Evolutionary conservation across 2,888 invertebrate genomes (phyloP), one percentile per base, ranked within the genome.

Genomic region (Pyrochroa serraticornis): DNA sequence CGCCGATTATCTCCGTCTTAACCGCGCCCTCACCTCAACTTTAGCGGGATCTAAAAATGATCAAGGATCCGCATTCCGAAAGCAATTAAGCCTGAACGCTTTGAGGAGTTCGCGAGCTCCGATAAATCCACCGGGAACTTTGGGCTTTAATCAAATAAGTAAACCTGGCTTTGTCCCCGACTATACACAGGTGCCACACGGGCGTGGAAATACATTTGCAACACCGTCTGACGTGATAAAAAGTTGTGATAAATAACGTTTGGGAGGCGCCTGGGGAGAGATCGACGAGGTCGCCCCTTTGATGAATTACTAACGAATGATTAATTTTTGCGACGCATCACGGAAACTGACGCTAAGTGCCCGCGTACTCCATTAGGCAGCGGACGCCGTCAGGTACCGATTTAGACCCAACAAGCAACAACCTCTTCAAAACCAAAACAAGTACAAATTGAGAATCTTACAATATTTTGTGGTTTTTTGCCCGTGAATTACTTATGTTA

Each of bases 131-230:
- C 58, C 44, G 53, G 47, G 62, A 68, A 69, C 65, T 69, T 69
- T 61, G 53, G 50, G 64, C 60, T 64, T 67, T 67, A 69, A 69
- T 69, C 67, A 66, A 69, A 67, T 66, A 67, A 68, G 66, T 64
- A 66, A n/a, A 66, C 63, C 60, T 54, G 58, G 67, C 65, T 67
- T 66, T 66, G 69, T 66, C 65, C 63, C 42, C 30, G 46, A 51
- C 39, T 49, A 22, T 60, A 61, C 66, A 63, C 69, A 69, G 66
- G 67, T 67, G 67, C 60, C 59, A 33, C 48, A 22, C 57, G 52
- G 50, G 34, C 8, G 22, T 48, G 22, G 60, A 63, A 59, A 66
- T 62, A 65, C 64, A 67, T 65, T 62, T 54, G 62, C 62, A 63
- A 66, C 58, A 62, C 65, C 64, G 63, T 60, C 60, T 53, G 58